Evolutionary conservation across 2,113 vertebrate species (phyloP).

Genomic region (Acanthochromis polyacanthus): DNA sequence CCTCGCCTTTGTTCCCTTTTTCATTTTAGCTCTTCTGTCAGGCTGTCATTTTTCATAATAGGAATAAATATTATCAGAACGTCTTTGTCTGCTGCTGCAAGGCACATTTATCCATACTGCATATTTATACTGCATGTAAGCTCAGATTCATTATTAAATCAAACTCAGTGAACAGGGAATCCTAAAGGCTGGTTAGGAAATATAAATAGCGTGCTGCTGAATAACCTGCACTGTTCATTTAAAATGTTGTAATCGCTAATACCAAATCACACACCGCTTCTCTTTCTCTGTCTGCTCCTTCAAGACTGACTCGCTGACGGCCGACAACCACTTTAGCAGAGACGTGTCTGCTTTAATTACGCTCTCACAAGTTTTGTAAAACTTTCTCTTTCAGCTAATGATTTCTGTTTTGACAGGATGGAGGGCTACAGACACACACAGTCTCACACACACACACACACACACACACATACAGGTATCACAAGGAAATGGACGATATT

Average conservation of each 20-base stretch:
- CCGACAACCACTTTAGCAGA: conserved; percentile 9
- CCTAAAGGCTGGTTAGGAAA: conserved; percentile 29
- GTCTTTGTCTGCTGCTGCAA: conserved; percentile 39
- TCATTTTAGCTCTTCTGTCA: conserved; percentile 37
- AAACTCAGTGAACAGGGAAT: conserved; percentile 23
- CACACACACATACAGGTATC: too few relatives aligned
- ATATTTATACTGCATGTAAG: conserved; percentile 32
- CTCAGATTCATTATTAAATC: conserved; percentile 38
- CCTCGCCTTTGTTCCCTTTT: conserved; percentile 26
- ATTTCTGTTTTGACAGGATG: conserved; percentile 10
- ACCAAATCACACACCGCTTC: conserved; percentile 4
- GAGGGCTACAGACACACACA: not conserved
- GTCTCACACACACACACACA: too few relatives aligned
- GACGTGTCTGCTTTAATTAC: conserved; percentile 7
- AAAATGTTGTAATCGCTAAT: not conserved
- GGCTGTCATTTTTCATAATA: conserved; percentile 45
- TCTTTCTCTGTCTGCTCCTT: not conserved
- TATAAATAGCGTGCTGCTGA: conserved; percentile 26
- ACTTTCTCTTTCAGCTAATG: not conserved
- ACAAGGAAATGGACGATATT: not conserved
- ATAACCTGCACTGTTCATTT: conserved; percentile 16
- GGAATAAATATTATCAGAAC: conserved; percentile 53
- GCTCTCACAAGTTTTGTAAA: conserved; percentile 8
- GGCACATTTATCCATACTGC: conserved; percentile 27
- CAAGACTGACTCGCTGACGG: not conserved